Percentiles rank a stretch among this genome's conserved stretches.
Conservation (phyloP, 2,888 invertebrate genomes). For the Scaptomyza parva region DNA sequence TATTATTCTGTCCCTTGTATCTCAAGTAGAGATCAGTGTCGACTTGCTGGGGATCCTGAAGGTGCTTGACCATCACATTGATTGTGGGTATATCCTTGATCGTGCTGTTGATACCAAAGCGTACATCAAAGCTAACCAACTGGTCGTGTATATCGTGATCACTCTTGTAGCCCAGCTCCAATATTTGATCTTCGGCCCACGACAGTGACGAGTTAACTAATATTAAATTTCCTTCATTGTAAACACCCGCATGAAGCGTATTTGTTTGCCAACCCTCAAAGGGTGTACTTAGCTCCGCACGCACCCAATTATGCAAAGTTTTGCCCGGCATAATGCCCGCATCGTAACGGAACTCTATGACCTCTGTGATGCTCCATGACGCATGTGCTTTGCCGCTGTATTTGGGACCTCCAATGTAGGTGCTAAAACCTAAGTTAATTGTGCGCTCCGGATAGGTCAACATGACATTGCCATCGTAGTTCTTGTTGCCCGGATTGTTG, state of each 20-base stretch:
- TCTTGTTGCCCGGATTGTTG: conserved; percentile 87
- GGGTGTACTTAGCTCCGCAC: conserved; percentile 86
- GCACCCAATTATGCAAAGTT: conserved; percentile 81
- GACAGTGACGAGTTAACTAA: conserved; percentile 86
- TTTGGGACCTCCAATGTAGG: conserved; percentile 84
- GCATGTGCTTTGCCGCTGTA: conserved; percentile 86
- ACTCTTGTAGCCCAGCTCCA: conserved; percentile 86
- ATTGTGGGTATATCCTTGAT: conserved; percentile 87
- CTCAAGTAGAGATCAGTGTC: conserved; percentile 86
- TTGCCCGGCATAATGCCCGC: conserved; percentile 79
- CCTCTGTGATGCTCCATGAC: conserved; percentile 90
- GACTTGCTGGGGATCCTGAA: conserved; percentile 85
- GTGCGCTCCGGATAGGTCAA: conserved; percentile 91
- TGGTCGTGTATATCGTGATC: conserved; percentile 85
- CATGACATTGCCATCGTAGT: conserved; percentile 88
- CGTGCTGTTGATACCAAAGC: conserved; percentile 86
- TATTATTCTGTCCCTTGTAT: conserved; percentile 84
- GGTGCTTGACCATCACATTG: conserved; percentile 86
- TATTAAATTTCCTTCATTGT: conserved; percentile 85
- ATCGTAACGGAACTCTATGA: conserved; percentile 85
- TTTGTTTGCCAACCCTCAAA: conserved; percentile 87
- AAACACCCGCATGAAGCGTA: conserved; percentile 85
- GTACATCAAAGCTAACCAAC: conserved; percentile 85
- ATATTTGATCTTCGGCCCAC: conserved; percentile 87
- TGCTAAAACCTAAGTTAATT: conserved; percentile 89